Evolutionary conservation across 2,888 invertebrate genomes (phyloP), one percentile per base, ranked within the genome.

Genomic region (Ptychoptera albimana): DNA sequence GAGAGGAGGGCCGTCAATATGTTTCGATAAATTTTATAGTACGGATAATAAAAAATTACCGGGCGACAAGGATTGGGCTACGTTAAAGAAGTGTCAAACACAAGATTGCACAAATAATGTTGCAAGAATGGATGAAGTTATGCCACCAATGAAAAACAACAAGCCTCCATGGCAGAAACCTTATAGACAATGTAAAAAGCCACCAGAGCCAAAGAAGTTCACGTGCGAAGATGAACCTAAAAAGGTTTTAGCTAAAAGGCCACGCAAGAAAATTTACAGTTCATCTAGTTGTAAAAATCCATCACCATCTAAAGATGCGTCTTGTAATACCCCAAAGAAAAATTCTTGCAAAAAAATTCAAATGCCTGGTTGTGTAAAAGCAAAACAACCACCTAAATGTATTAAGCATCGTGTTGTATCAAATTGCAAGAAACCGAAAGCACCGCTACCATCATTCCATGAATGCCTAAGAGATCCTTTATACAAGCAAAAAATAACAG

Each of bases 391-490:
- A 30, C 42, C 42, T 11, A 40, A 40, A 14, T 48, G 48, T 23
- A 42, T 37, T n/a, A 30, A 12, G 8, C 10, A 15, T 2, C 38
- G 39, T 2, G 13, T 9, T 10, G 32, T 12, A 8, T 3, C 6
- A 1, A 23, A 49, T 14, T 52, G 52, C 32, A 32, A 36, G 12
- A 54, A 52, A 35, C 43, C 49, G 8, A 49, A 50, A 1, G 12
- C 14, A 29, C 55, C 55, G 1, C 54, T 54, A 46, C 55, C 55
- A 2, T 49, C 50, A 14, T 56, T 48, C 32, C 54, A 53, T 0
- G 56, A 56, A 39, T 55, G 55, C 43, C 29, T 36, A 7, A 48
- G 42, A 10, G 46, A 48, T 1, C 42, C 45, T 8, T 9, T n/a
- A 1, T 48, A 45, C 7, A 39, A 46, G 4, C 16, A 39, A n/a